Evolutionary conservation across 1,140 invertebrate genomes (phyloP).

Genomic region (Drosophila funebris): DNA sequence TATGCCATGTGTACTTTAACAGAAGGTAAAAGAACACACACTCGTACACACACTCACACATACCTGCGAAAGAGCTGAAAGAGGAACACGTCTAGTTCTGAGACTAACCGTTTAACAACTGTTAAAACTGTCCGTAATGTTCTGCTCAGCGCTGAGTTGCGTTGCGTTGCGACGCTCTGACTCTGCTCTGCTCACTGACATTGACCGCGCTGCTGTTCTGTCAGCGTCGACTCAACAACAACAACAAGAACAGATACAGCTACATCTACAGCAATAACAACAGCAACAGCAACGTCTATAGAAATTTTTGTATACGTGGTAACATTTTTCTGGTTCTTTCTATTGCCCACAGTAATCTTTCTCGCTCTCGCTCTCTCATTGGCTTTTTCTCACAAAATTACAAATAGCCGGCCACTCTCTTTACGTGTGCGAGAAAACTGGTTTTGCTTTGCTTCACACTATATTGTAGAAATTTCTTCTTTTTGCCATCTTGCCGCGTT

Average conservation of each 20-base stretch:
- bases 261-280: neutral
- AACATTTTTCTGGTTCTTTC: slow-evolving; percentile 75
- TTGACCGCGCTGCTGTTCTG: slow-evolving; percentile 50
- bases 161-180: neutral
- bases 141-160: neutral
- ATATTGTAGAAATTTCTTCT: slow-evolving; percentile 23
- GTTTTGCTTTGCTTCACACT: slow-evolving; percentile 42
- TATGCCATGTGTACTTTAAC: slow-evolving; percentile 16
- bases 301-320: slow-evolving; percentile 75
- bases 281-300: neutral
- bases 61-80: slow-evolving; percentile 11
- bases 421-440: slow-evolving; percentile 35
- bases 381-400: neutral
- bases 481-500: slow-evolving; percentile 1
- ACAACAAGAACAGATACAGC: neutral
- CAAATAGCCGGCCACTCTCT: slow-evolving; percentile 33
- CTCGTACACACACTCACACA: slow-evolving; percentile 18
- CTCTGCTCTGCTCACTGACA: slow-evolving; percentile 39
- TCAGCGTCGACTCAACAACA: neutral
- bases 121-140: slow-evolving; percentile 37
- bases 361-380: neutral
- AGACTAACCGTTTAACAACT: slow-evolving; percentile 59
- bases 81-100: slow-evolving; percentile 49
- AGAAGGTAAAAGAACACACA: too few relatives aligned
- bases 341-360: neutral